Evolutionary conservation across 2,113 vertebrate genomes (phyloP).

Genomic region (Haemorhous mexicanus): DNA sequence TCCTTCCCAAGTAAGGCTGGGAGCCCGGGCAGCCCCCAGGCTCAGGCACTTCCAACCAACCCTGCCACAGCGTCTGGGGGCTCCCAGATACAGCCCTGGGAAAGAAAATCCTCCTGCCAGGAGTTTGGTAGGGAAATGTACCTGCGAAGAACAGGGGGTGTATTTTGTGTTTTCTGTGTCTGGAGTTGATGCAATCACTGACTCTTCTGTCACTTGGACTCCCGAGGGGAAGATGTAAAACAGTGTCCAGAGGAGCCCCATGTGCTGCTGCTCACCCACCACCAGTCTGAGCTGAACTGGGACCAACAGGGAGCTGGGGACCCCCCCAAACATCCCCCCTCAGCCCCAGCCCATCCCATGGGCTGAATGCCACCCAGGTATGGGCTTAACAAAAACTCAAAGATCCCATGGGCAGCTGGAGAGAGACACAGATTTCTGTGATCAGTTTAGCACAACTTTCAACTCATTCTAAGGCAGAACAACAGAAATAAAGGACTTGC

Average conservation of each 20-base stretch:
- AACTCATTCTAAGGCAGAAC: neutral
- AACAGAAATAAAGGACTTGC: neutral
- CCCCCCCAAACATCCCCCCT: neutral
- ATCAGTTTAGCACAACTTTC: rapidly evolving
- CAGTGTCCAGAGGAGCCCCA: neutral
- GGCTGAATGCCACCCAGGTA: rapidly evolving
- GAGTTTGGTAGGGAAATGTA: neutral
- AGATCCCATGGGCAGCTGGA: rapidly evolving
- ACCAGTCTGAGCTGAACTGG: rapidly evolving
- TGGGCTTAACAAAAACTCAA: neutral
- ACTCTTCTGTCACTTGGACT: neutral
- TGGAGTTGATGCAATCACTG: neutral
- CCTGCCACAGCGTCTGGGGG: neutral
- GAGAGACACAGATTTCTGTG: neutral
- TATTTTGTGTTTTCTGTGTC: neutral
- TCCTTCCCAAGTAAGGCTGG: conserved; percentile 69
- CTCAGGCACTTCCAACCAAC: neutral
- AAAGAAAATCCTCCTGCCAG: neutral
- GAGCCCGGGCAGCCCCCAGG: neutral
- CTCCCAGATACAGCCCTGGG: neutral
- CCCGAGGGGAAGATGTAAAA: neutral
- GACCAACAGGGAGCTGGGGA: neutral
- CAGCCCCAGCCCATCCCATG: neutral
- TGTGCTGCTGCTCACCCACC: neutral
- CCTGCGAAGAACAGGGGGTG: rapidly evolving